Evolutionary conservation across 30 jellyfish, hydroid and myxozoan species (phyloP).

Genomic region (Hydractinia symbiolongicarpus): DNA sequence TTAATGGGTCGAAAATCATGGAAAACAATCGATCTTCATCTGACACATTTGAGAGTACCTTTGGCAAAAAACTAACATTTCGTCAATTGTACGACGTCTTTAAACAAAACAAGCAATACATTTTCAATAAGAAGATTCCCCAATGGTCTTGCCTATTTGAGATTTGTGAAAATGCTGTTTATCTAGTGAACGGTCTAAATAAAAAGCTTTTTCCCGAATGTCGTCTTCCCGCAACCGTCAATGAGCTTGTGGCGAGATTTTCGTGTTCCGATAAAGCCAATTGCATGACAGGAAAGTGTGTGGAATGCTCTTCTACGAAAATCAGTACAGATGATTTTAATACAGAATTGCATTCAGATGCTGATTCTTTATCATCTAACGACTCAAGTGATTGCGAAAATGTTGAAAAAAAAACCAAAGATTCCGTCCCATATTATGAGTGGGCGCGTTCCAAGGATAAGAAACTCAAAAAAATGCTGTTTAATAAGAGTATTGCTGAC

Average conservation of each 20-base stretch:
- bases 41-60: no score
- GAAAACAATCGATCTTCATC: no score
- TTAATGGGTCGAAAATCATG: no score
- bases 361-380: no score
- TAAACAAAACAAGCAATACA: no score
- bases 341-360: neutral
- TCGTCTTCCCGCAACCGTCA: constrained; percentile 3
- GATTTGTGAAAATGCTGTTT: constrained; percentile 37
- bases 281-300: no score
- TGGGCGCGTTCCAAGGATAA: constrained; percentile 32
- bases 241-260: no score
- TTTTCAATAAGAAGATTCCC: constrained; percentile 35
- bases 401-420: neutral
- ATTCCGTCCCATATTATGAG: constrained; percentile 18
- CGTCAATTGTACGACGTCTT: no score
- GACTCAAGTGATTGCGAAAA: no score
- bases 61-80: no score
- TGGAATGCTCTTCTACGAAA: neutral
- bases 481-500: neutral
- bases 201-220: constrained; percentile 16
- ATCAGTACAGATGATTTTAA: neutral
- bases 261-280: no score
- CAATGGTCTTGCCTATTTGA: constrained; percentile 31
- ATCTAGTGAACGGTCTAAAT: constrained; percentile 21
- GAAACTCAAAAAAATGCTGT: neutral